A percentile compares a stretch with the other conserved stretches of the same genome.
phyloP scores from a whole-genome alignment of 2,113 vertebrate species.

The Psephotus haematonotus region DNA sequence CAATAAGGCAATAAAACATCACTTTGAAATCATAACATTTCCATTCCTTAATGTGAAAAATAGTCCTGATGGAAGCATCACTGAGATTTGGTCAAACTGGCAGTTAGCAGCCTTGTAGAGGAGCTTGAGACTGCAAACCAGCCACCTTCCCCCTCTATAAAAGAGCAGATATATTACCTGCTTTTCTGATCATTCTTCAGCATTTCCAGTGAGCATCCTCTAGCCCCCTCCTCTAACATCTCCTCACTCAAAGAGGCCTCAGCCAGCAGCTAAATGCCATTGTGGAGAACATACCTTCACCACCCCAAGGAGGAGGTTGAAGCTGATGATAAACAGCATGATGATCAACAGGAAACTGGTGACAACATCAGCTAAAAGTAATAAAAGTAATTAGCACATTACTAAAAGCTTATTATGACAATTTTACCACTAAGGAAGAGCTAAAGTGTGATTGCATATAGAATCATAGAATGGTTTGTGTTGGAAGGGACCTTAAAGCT shows the following conservation, averaged over 20 bases:
- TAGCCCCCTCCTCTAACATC: neutral
- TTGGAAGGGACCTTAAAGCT: neutral
- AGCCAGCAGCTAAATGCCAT: neutral
- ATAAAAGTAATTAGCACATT: neutral
- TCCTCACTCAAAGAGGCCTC: neutral
- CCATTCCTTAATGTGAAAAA: neutral
- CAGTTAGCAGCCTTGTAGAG: neutral
- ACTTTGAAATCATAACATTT: neutral
- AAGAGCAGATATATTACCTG: neutral
- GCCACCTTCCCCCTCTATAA: accelerated
- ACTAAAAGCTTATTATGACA: neutral
- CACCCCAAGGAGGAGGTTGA: constrained; percentile 73
- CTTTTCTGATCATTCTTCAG: neutral
- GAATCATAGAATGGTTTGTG: neutral
- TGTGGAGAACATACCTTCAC: constrained; percentile 68
- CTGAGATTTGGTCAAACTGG: neutral
- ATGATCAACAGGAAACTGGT: constrained; percentile 77
- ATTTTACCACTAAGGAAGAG: neutral
- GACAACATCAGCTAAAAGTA: constrained; percentile 67
- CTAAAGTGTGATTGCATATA: neutral
- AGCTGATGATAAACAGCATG: constrained; percentile 75
- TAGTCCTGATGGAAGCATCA: neutral
- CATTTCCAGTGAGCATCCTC: neutral
- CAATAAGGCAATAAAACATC: neutral
- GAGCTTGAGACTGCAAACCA: neutral